phyloP scores from a whole-genome alignment of 2,888 invertebrate species.

The Ctenicera cuprea region DNA sequence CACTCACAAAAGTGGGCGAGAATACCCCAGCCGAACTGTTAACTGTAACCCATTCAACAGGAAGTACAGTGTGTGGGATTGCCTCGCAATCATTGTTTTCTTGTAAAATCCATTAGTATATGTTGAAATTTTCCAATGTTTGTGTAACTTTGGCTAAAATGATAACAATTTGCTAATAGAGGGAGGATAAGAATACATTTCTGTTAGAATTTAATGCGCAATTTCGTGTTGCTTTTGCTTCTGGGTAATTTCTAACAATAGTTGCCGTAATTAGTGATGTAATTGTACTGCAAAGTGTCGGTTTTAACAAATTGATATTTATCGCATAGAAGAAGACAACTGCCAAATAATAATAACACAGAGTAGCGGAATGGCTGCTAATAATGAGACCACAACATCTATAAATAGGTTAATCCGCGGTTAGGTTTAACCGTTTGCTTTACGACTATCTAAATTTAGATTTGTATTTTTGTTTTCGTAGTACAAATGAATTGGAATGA shows the following conservation, averaged over 20 bases:
- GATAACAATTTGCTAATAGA: too few species aligned
- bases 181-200: too few species aligned
- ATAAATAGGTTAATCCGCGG: slow-evolving; percentile 40
- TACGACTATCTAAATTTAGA: slow-evolving; percentile 35
- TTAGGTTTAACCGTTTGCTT: slow-evolving; percentile 33
- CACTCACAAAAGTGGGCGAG: too few species aligned
- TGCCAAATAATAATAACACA: slow-evolving; percentile 8
- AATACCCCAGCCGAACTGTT: too few species aligned
- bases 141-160: too few species aligned
- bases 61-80: too few species aligned
- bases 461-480: slow-evolving; percentile 36
- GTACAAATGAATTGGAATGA: slow-evolving; percentile 21
- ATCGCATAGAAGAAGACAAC: neutral
- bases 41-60: too few species aligned
- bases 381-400: slow-evolving; percentile 34
- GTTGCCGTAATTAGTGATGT: slow-evolving; percentile 17
- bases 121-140: too few species aligned
- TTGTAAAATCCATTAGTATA: too few species aligned
- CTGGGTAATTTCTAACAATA: slow-evolving; percentile 15
- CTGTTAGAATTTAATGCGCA: neutral
- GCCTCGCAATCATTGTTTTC: too few species aligned
- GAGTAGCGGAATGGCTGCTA: slow-evolving; percentile 11
- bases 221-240: slow-evolving; percentile 1
- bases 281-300: neutral
- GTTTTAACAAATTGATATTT: neutral